These are phyloP conservation scores for Odontocolon sp. DNA, from an alignment of 2,888 invertebrate species.

Conservation along the genomic window DNA sequence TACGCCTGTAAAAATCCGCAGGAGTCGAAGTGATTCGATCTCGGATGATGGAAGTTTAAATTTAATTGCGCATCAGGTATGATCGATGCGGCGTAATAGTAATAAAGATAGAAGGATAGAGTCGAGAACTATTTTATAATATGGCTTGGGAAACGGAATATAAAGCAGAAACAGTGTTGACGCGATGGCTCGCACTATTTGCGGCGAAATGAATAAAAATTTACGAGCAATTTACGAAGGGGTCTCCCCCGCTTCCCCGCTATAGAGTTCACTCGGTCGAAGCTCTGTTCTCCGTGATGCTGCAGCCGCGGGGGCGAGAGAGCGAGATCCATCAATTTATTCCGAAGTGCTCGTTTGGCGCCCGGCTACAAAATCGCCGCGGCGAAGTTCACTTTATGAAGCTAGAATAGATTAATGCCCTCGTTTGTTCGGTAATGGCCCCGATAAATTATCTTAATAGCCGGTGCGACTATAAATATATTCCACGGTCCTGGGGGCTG, in stretches of 20 bases:
- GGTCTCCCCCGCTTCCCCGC: slow-evolving; percentile 59
- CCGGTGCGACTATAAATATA: slow-evolving; percentile 78
- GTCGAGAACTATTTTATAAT: slow-evolving; percentile 43
- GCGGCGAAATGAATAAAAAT: slow-evolving; percentile 75
- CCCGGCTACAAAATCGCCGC: slow-evolving; percentile 79
- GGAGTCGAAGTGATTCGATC: too few relatives aligned
- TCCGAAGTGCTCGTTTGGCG: slow-evolving; percentile 79
- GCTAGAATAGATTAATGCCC: slow-evolving; percentile 80
- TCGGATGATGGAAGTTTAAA: neutral
- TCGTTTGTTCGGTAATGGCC: slow-evolving; percentile 80
- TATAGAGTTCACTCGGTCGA: slow-evolving; percentile 11
- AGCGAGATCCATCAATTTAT: slow-evolving; percentile 76
- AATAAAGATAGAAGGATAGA: neutral
- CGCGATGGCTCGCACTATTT: slow-evolving; percentile 66
- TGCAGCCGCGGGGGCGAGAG: slow-evolving; percentile 58
- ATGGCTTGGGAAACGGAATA: slow-evolving; percentile 16
- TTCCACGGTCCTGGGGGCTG: slow-evolving; percentile 69
- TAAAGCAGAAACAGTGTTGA: slow-evolving; percentile 41
- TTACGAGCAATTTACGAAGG: slow-evolving; percentile 77
- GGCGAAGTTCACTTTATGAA: slow-evolving; percentile 80
- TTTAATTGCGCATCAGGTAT: neutral
- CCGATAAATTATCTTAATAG: slow-evolving; percentile 80
- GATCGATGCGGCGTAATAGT: neutral
- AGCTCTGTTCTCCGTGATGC: slow-evolving; percentile 39
- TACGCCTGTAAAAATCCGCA: too few relatives aligned